phyloP scores from a whole-genome alignment of 2,113 vertebrate species.

The Meleagris gallopavo region DNA sequence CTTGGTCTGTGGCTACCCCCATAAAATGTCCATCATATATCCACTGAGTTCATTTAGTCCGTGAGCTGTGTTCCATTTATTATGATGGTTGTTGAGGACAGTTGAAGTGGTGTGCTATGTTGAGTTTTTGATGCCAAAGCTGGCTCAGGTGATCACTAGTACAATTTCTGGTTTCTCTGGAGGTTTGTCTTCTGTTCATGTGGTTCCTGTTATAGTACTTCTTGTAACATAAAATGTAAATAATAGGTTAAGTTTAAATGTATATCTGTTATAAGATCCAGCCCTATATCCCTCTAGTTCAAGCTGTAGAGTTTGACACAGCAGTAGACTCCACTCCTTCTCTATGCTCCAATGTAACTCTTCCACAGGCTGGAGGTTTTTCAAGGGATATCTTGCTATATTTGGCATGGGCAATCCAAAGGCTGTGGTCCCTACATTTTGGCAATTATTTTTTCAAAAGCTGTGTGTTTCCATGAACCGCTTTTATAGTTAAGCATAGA shows the following conservation, averaged over 20 bases:
- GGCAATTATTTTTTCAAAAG: background rate
- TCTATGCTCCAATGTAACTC: accelerated
- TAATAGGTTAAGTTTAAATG: background rate
- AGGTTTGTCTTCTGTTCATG: background rate
- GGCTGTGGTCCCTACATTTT: background rate
- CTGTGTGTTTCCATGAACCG: accelerated
- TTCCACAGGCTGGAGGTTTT: background rate
- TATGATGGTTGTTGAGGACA: background rate
- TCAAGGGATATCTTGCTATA: background rate
- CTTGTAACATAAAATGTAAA: background rate
- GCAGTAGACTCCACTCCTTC: background rate
- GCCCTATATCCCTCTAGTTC: background rate
- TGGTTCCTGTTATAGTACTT: background rate
- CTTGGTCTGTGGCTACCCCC: background rate
- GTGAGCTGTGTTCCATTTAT: background rate
- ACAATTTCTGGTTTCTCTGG: background rate
- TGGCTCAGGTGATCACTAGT: background rate
- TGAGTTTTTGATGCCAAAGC: background rate
- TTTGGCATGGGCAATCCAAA: background rate
- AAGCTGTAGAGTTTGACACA: background rate
- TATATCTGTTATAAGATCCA: background rate
- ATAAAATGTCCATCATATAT: background rate
- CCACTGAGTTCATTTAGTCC: background rate
- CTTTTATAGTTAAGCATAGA: background rate
- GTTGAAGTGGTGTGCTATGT: background rate